Evolutionary conservation across 2,797 vertebrate species (phyloP), one percentile per base, ranked within the genome.

Genomic region (Neosilurus hyrtlii): DNA sequence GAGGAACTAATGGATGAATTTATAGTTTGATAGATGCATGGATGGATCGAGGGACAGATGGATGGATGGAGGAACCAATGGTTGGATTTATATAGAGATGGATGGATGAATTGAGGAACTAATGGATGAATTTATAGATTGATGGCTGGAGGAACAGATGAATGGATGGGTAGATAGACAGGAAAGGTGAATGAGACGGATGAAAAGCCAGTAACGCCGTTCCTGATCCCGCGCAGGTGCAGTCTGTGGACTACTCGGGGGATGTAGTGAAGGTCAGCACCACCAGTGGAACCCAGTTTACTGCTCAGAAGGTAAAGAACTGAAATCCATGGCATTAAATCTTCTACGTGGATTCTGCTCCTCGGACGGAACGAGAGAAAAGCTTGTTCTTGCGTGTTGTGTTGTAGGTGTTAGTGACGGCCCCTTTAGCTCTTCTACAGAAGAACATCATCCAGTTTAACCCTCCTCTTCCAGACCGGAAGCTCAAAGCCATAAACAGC

Each of bases 401-500:
- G 79, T 83, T 86, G 66, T 86, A 99, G 98, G 96, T 97, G n/a
- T 91, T 99, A 63, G 95, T 99, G 75, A 96, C 97, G 0, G 90
- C 96, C 24, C 98, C 98, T 0, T 86, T 99, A 91, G 95, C 96
- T 54, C 92, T 99, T 78, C 96, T 99, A 81, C 98, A 99, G 92
- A 97, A 95, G 91, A 96, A 96, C 80, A 18, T 91, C 71, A 93
- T 99, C 89, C 94, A 96, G 80, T 99, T 99, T 90, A 95, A 91
- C 62, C 98, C 98, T 78, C 89, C 95, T 0, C 90, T 99, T 76
- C 93, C 96, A 70, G 98, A 99, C 66, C 95, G 96, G 90, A 99
- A 99, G 92, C 92, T 97, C 86, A 99, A 99, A 92, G 98, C 98
- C 0, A 96, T 99, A 89, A 95, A 97, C 90, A 98, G 96, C 86